phyloP scores from a whole-genome alignment of 2,888 invertebrate species.

The Catocala nupta region DNA sequence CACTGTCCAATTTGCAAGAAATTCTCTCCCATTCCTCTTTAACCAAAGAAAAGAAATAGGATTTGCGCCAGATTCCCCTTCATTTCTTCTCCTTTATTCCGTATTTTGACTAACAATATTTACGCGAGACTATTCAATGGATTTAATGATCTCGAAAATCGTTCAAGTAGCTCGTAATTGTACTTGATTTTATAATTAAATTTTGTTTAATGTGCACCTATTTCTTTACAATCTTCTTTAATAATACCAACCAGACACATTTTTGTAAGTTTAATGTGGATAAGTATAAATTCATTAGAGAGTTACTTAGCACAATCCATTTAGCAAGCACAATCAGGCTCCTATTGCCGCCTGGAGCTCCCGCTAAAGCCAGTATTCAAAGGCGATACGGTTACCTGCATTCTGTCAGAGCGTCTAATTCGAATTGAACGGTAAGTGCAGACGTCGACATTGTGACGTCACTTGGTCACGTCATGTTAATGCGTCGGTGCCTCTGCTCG shows the following conservation, averaged over 20 bases:
- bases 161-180: slow-evolving; percentile 24
- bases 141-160: slow-evolving; percentile 49
- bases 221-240: too few relatives aligned
- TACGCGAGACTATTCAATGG: slow-evolving; percentile 50
- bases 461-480: slow-evolving; percentile 41
- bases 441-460: slow-evolving; percentile 39
- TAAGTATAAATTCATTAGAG: too few relatives aligned
- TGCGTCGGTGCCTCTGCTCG: slow-evolving; percentile 30
- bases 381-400: slow-evolving; percentile 46
- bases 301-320: neutral
- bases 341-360: slow-evolving; percentile 5
- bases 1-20: slow-evolving; percentile 71
- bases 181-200: neutral
- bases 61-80: slow-evolving; percentile 58
- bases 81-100: slow-evolving; percentile 59
- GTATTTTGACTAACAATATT: slow-evolving; percentile 56
- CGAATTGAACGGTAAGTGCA: slow-evolving; percentile 50
- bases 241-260: too few relatives aligned
- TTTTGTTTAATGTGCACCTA: neutral
- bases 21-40: slow-evolving; percentile 57
- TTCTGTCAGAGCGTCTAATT: slow-evolving; percentile 49
- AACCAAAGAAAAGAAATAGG: slow-evolving; percentile 60
- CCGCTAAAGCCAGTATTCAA: slow-evolving; percentile 40
- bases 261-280: too few relatives aligned
- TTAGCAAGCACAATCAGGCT: slow-evolving; percentile 7